Conservation (phyloP, 2,113 vertebrate species). For the Callionymus lyra region DNA sequence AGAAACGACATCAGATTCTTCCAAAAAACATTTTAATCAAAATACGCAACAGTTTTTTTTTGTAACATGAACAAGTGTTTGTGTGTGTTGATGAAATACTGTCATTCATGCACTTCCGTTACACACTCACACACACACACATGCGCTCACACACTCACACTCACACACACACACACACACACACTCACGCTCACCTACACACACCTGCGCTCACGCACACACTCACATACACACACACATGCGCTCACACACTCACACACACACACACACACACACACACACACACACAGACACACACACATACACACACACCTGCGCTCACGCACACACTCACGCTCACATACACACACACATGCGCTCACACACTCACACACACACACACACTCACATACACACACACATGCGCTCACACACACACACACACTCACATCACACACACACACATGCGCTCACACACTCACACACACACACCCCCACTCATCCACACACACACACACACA, state of each 20-base stretch:
- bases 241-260: no score
- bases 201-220: no score
- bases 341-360: no score
- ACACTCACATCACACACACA: no score
- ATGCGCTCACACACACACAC: background rate
- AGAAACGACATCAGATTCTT: slow-evolving; percentile 57
- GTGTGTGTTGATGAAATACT: slow-evolving; percentile 22
- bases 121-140: slow-evolving; percentile 1
- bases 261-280: no score
- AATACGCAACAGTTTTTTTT: slow-evolving; percentile 59
- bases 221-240: background rate
- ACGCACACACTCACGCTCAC: background rate
- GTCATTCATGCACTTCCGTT: slow-evolving; percentile 7
- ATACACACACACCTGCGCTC: slow-evolving; percentile 8
- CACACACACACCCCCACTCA: slow-evolving; percentile 24
- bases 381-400: no score
- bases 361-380: no score
- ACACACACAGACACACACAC: slow-evolving; percentile 26
- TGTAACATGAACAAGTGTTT: slow-evolving; percentile 23
- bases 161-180: no score
- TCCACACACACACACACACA: slow-evolving; percentile 2
- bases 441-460: no score
- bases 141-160: background rate
- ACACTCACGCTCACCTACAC: no score
- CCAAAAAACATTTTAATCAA: slow-evolving; percentile 69